Conservation (phyloP, 2,888 invertebrate species). For the Boloria euphrosyne region DNA sequence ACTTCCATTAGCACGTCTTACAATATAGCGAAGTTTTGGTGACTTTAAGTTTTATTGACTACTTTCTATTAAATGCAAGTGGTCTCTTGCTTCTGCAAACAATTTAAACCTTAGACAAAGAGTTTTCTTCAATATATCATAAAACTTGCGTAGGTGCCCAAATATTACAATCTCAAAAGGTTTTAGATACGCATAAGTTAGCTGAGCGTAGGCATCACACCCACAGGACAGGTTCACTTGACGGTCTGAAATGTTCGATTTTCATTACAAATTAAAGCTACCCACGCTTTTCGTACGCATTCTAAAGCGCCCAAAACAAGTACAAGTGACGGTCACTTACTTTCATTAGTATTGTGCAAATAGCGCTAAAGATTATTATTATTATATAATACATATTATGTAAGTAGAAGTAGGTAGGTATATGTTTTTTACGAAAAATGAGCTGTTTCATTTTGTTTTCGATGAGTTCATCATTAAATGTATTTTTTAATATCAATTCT, state of each 20-base stretch:
- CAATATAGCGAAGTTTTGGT: conserved; percentile 21
- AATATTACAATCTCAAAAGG: conserved; percentile 54
- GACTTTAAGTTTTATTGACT: conserved; percentile 22
- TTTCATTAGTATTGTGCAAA: conserved; percentile 31
- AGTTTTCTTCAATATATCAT: conserved; percentile 51
- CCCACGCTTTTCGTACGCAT: conserved; percentile 66
- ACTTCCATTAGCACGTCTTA: conserved; percentile 31
- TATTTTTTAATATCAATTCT: no score
- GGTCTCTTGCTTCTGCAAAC: conserved; percentile 4
- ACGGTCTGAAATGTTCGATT: conserved; percentile 71
- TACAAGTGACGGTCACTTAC: conserved; percentile 54
- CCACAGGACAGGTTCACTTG: conserved; percentile 71
- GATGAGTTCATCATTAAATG: no score
- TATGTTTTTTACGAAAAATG: no score
- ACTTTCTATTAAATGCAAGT: conserved; percentile 23
- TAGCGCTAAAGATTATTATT: background rate
- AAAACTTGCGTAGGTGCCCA: conserved; percentile 57
- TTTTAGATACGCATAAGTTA: conserved; percentile 58
- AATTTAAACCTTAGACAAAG: conserved; percentile 20
- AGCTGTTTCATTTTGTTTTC: no score
- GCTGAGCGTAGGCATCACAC: conserved; percentile 65
- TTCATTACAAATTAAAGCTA: conserved; percentile 74
- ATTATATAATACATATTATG: no score
- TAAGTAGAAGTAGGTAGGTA: no score
- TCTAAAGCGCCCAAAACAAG: conserved; percentile 50